Evolutionary conservation across 1,140 invertebrate genomes (phyloP), one percentile per base, ranked within the genome.

Genomic region (Apis laboriosa): DNA sequence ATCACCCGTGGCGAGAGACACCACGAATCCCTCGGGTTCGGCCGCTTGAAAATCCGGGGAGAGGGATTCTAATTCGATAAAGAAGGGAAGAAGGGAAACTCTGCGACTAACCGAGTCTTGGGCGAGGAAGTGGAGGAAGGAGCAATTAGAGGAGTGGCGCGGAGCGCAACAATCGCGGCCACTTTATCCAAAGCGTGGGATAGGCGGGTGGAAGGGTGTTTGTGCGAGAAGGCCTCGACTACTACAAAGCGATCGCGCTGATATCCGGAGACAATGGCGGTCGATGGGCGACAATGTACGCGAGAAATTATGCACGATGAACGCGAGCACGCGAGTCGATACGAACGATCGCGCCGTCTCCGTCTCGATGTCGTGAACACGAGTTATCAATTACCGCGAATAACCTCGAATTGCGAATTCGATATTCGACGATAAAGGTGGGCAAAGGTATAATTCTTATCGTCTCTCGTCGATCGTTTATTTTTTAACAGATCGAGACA

Each of bases 251-350:
- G 51, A 76, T 76, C 63, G 63, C 63, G 51, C 17, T 11, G 11
- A 28, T 34, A 51, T 61, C 55, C 24, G 70, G 49, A 78, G 58
- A 86, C 85, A 86, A 84, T 87, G 77, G 21, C n/a, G 72, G 49
- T 55, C 56, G 79, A 74, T 51, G 75, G 72, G 34, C 53, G 61
- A 84, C 85, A 77, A 86, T 87, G 34, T 7, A 72, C 85, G 68
- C 68, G 77, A 87, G 80, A 83, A 87, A 87, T 87, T 86, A 83
- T 71, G 80, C 75, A 19, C 67, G n/a, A 83, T 63, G 74, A 78
- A 72, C 75, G 61, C 63, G 85, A 80, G 68, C 66, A 51, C 60
- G 71, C 60, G 73, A 71, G 80, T 67, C 66, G 66, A 28, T 77
- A 66, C 71, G 17, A 88, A 85, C 86, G 76, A 67, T 73, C 67